These are phyloP conservation scores for Babyrousa celebensis DNA, from an alignment of 2,797 vertebrate genomes.

Conservation along the genomic window DNA sequence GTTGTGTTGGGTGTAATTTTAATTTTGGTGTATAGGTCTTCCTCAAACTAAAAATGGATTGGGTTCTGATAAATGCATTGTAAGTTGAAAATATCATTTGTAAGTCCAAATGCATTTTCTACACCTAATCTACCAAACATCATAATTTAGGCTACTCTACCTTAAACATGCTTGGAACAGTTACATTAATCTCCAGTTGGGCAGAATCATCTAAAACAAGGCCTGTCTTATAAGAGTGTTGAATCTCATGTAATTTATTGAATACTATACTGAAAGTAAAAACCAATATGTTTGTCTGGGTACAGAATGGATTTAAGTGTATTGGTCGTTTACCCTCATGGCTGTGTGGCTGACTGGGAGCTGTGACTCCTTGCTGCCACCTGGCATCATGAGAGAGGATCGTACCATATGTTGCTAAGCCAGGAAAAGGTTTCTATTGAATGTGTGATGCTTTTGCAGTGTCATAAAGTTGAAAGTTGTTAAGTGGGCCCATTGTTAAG, in stretches of 20 bases:
- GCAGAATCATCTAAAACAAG: background rate
- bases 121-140: background rate
- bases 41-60: background rate
- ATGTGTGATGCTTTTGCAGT: background rate
- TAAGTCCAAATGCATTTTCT: background rate
- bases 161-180: background rate
- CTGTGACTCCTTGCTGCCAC: background rate
- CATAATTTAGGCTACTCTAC: background rate
- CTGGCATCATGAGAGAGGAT: background rate
- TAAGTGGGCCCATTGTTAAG: background rate
- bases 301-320: background rate
- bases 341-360: background rate
- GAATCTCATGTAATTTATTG: background rate
- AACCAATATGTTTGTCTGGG: background rate
- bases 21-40: background rate
- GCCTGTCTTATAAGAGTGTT: background rate
- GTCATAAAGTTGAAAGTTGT: background rate
- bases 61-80: background rate
- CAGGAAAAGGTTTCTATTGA: background rate
- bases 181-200: background rate
- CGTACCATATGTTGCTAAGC: background rate
- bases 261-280: background rate
- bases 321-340: background rate
- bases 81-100: background rate
- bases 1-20: constrained; percentile 4